Percentiles rank a stretch among this genome's conserved stretches.
These are phyloP conservation scores for Gambusia affinis DNA, from an alignment of 2,113 vertebrate genomes.

Conservation along the genomic window DNA sequence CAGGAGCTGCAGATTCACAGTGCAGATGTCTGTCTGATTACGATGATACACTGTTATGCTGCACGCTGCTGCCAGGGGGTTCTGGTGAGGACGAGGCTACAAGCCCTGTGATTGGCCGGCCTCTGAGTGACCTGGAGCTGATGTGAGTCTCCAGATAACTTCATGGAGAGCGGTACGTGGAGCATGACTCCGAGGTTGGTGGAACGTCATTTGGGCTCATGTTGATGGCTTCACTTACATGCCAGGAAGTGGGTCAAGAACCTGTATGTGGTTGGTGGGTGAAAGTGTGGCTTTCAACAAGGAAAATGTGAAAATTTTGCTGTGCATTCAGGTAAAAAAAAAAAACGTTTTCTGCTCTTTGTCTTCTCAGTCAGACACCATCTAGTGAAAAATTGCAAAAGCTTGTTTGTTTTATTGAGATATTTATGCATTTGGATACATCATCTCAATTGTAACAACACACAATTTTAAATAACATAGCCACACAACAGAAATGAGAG, in stretches of 20 bases:
- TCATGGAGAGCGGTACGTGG: conserved; percentile 36
- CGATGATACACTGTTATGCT: conserved; percentile 65
- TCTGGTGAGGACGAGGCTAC: conserved; percentile 59
- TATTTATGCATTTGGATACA: neutral
- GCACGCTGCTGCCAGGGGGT: conserved; percentile 75
- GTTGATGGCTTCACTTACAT: conserved; percentile 26
- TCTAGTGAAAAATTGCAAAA: neutral
- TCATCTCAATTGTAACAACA: too few species aligned
- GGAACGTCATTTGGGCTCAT: conserved; percentile 14
- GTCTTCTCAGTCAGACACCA: neutral
- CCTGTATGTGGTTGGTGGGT: neutral
- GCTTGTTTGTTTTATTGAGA: neutral
- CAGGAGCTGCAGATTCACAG: conserved; percentile 45
- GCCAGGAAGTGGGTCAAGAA: conserved; percentile 46
- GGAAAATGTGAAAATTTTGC: conserved; percentile 5
- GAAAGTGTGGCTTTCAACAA: conserved; percentile 17
- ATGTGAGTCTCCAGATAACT: conserved; percentile 59
- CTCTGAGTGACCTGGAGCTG: conserved; percentile 62
- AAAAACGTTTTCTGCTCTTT: neutral
- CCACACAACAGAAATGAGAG: too few species aligned
- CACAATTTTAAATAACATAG: too few species aligned
- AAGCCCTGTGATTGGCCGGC: conserved; percentile 61
- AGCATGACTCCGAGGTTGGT: conserved; percentile 29
- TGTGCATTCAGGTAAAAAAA: conserved; percentile 44
- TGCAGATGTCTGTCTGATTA: conserved; percentile 71